Percentiles rank a stretch among this genome's conserved stretches.
phyloP scores from a whole-genome alignment of 92 coral and sea anemone species.

The Phenganax subtilis region DNA sequence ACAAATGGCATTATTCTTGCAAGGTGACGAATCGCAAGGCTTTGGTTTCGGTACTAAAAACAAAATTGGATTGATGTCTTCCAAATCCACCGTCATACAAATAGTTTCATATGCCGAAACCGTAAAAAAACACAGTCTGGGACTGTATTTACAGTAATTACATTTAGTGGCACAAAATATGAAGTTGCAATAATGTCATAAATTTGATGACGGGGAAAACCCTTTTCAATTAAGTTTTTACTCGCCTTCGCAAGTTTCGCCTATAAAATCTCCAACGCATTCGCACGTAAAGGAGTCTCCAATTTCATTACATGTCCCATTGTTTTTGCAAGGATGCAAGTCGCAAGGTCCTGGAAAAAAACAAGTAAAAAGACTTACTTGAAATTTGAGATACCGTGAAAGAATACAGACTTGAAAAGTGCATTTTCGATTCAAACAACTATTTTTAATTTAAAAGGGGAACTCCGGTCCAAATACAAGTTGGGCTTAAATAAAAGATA shows the following conservation, averaged over 20 bases:
- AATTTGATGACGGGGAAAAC: not conserved
- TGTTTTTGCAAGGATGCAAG: conserved; percentile 1
- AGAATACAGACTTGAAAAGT: too few species aligned
- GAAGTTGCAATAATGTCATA: too few species aligned
- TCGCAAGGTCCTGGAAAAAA: conserved; percentile 10
- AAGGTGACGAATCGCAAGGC: conserved; percentile 25
- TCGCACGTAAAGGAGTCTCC: not conserved
- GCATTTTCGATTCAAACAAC: too few species aligned
- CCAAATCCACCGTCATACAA: not conserved
- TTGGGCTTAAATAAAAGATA: too few species aligned
- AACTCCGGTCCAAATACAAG: too few species aligned
- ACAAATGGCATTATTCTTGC: conserved; percentile 4
- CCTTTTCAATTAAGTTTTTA: not conserved
- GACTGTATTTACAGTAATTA: too few species aligned
- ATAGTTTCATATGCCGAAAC: not conserved
- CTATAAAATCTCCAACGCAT: not conserved
- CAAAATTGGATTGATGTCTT: not conserved
- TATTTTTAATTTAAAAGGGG: too few species aligned
- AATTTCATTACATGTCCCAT: not conserved
- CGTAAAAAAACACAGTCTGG: too few species aligned
- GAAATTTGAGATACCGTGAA: not conserved
- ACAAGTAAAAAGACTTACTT: not conserved
- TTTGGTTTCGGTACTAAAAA: conserved; percentile 28
- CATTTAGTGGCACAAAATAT: too few species aligned
- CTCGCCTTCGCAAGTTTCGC: not conserved